Evolutionary conservation across 2,797 vertebrate species (phyloP).

Genomic region (Bufotes viridis): DNA sequence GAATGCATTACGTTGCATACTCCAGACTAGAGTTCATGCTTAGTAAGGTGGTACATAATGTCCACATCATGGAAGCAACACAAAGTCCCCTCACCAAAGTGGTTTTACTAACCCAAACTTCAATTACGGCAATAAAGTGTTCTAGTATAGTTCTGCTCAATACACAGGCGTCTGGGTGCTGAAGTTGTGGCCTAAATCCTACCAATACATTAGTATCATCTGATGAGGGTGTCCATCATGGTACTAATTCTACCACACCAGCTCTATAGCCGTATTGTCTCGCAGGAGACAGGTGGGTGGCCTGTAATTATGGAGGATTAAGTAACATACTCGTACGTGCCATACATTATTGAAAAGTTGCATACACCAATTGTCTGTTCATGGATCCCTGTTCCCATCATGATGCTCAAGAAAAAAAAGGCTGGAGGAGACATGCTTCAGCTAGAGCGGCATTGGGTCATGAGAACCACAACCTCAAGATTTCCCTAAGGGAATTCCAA

Average conservation of each 20-base stretch:
- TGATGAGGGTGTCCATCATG: too few species aligned
- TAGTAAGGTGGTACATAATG: too few species aligned
- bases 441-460: not conserved
- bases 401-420: not conserved
- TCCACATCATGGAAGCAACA: too few species aligned
- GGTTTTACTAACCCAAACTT: too few species aligned
- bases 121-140: too few species aligned
- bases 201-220: not conserved
- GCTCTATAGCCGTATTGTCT: not conserved
- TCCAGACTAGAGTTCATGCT: too few species aligned
- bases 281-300: conserved; percentile 43
- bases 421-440: not conserved
- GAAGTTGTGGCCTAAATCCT: too few species aligned
- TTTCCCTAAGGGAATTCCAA: not conserved
- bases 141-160: too few species aligned
- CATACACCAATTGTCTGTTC: not conserved
- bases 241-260: not conserved
- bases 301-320: conserved; percentile 2
- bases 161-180: too few species aligned
- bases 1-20: too few species aligned
- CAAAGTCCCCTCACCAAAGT: too few species aligned
- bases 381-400: not conserved
- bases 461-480: not conserved
- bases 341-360: conserved; percentile 27
- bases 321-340: conserved; percentile 5